These are phyloP conservation scores for Asobara japonica DNA, from an alignment of 1,140 invertebrate species.

Conservation along the genomic window DNA sequence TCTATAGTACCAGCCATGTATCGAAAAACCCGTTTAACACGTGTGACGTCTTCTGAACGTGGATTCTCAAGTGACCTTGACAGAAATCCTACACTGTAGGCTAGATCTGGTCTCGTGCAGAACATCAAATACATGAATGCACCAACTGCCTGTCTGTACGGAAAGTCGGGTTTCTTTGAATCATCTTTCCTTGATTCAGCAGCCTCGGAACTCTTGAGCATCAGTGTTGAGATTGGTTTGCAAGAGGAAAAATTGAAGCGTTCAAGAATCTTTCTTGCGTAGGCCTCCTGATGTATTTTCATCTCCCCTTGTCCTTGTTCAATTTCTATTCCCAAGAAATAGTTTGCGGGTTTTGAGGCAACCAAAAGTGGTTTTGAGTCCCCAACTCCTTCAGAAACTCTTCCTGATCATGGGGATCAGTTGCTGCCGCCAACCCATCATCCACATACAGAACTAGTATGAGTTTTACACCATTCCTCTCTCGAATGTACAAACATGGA, in stretches of 20 bases:
- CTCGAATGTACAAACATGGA: constrained; percentile 49
- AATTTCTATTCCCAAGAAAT: constrained; percentile 52
- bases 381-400: constrained; percentile 41
- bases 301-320: constrained; percentile 36
- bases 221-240: constrained; percentile 54
- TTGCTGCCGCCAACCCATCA: constrained; percentile 55
- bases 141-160: constrained; percentile 57
- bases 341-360: constrained; percentile 34
- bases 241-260: constrained; percentile 52
- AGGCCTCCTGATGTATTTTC: constrained; percentile 49
- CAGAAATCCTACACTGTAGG: constrained; percentile 49
- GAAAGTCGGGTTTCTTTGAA: constrained; percentile 42
- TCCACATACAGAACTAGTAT: constrained; percentile 58
- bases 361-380: constrained; percentile 49
- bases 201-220: constrained; percentile 40
- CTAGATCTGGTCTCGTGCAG: constrained; percentile 58
- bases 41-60: constrained; percentile 44
- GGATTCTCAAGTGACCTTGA: constrained; percentile 56
- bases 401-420: constrained; percentile 36
- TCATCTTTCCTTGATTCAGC: constrained; percentile 41
- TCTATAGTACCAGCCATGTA: constrained; percentile 51
- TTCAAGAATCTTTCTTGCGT: constrained; percentile 52
- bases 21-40: constrained; percentile 52
- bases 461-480: constrained; percentile 33
- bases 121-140: constrained; percentile 56